Evolutionary conservation across 2,888 invertebrate genomes (phyloP), one percentile per base, ranked within the genome.

Genomic region (Acleris laterana): DNA sequence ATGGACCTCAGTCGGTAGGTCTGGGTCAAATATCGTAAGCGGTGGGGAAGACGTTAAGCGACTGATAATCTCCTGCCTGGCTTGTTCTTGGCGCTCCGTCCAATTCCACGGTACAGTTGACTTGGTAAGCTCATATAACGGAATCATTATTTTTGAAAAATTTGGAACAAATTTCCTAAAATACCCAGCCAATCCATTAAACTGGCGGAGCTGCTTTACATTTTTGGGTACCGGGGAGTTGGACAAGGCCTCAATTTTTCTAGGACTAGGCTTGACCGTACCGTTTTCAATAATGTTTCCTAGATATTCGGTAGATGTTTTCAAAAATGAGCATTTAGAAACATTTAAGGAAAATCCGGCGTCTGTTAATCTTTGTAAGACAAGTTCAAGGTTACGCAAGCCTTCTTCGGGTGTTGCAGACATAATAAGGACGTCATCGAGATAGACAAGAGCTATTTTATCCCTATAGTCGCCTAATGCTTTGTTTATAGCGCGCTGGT

Each of bases 341-440:
- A 42, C 16, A 42, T 42, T 42, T 13, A 42, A 16, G 7, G 42
- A 42, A 42, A 42, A 42, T 16, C 42, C 42, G 17, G 28, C 25
- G 9, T 28, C 32, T 2, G 6, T 5, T n/a, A 52, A 52, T 16
- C 25, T 28, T 17, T 52, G 16, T n/a, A 52, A 28, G 25, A 52
- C 52, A 5, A 16, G n/a, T 16, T 6, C 17, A 7, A 28, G 28
- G 17, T 28, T n/a, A 16, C 28, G 28, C 16, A 52, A 17, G 9
- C 25, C 25, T n/a, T 52, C 28, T 17, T 52, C 52, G 16, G 52
- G 28, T n/a, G 52, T 52, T 25, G 25, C 52, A 42, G 42, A 42
- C 16, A 16, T 16, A 42, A 42, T 52, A 28, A 52, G 25, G 2
- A 52, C 52, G 28, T 52, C 52, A 52, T 52, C 52, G 2, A 52